phyloP scores from a whole-genome alignment of 2,113 vertebrate genomes.

The Chionis minor region DNA sequence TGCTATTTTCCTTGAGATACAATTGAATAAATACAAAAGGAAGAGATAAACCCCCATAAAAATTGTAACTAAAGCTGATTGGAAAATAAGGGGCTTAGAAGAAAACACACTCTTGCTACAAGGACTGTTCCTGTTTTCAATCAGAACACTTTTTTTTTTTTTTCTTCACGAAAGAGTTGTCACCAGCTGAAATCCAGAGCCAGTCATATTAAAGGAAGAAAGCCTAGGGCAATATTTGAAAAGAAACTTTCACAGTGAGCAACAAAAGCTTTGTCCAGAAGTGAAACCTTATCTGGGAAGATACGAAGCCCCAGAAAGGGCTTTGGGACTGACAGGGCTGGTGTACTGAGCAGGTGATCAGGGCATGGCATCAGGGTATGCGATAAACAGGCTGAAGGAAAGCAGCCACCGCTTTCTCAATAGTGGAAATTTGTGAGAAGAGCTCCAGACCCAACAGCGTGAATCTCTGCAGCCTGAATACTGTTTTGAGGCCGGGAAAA shows the following conservation, averaged over 20 bases:
- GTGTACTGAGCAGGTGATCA: background rate
- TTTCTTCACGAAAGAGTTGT: background rate
- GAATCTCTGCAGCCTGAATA: background rate
- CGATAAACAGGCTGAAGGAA: background rate
- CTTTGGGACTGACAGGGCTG: background rate
- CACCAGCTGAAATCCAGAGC: background rate
- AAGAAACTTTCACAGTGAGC: background rate
- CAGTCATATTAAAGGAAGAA: background rate
- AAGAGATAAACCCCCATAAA: background rate
- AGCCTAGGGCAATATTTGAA: background rate
- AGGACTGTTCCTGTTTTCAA: background rate
- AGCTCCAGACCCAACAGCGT: background rate
- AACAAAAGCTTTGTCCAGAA: background rate
- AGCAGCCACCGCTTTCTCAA: background rate
- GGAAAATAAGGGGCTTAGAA: slow-evolving; percentile 20
- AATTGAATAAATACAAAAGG: slow-evolving; percentile 29
- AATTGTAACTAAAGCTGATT: slow-evolving; percentile 4
- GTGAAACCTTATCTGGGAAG: background rate
- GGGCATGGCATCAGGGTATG: background rate
- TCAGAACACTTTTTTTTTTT: background rate
- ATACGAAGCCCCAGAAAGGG: background rate
- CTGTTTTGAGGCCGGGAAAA: background rate
- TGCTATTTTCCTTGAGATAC: slow-evolving; percentile 4
- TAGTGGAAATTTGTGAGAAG: background rate
- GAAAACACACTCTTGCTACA: background rate